These are phyloP conservation scores for Sclerurus mexicanus DNA, from an alignment of 2,113 vertebrate genomes.

Conservation along the genomic window DNA sequence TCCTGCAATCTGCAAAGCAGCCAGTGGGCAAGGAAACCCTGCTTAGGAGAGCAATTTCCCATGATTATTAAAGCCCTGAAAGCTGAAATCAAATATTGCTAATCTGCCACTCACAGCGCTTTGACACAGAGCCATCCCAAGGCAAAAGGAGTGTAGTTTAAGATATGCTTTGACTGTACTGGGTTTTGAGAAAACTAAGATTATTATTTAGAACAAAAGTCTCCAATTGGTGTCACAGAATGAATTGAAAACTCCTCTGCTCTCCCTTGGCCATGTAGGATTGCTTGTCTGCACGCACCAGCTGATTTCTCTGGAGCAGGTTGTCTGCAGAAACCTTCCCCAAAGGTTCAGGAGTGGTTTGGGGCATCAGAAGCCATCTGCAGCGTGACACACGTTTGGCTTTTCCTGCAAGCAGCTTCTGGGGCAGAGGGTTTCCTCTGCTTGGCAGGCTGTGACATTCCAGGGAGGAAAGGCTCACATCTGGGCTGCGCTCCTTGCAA, in stretches of 20 bases:
- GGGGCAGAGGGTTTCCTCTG: background rate
- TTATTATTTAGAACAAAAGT: background rate
- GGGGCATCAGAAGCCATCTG: background rate
- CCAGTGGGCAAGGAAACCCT: background rate
- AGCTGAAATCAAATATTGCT: background rate
- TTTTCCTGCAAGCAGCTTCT: background rate
- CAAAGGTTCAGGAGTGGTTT: background rate
- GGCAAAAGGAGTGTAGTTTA: background rate
- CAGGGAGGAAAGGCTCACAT: background rate
- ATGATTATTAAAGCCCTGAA: background rate
- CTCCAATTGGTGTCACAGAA: background rate
- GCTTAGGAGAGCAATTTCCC: background rate
- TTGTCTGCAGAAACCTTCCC: background rate
- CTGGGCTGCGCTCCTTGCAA: background rate
- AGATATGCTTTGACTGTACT: background rate
- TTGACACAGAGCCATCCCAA: background rate
- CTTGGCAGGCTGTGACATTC: background rate
- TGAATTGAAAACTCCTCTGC: background rate
- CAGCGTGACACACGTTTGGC: rapidly evolving
- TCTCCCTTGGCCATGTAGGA: background rate
- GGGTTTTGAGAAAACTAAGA: background rate
- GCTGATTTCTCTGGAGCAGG: background rate
- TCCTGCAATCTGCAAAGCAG: background rate
- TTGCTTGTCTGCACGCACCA: background rate
- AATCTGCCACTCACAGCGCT: background rate